Conservation (phyloP, 2,113 vertebrate species). For the Sturnira hondurensis region DNA sequence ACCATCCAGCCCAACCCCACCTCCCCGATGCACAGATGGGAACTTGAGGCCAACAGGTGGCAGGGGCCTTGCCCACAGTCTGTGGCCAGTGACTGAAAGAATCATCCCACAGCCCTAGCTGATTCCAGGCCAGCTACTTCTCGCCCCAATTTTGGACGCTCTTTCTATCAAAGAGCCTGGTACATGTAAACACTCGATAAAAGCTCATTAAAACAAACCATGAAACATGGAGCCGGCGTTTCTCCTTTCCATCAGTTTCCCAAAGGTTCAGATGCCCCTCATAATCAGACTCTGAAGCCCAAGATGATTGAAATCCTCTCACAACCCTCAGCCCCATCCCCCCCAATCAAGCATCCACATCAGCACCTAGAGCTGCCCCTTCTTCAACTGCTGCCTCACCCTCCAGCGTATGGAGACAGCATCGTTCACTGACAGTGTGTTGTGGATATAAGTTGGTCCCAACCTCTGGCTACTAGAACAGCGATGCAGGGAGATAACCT, state of each 20-base stretch:
- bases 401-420: accelerated
- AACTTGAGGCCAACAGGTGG: background rate
- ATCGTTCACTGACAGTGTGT: accelerated
- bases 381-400: background rate
- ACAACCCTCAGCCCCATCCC: accelerated
- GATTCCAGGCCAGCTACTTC: background rate
- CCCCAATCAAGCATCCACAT: accelerated
- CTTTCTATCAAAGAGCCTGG: too few species aligned
- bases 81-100: background rate
- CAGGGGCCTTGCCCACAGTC: background rate
- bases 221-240: background rate
- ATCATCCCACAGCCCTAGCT: background rate
- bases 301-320: accelerated
- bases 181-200: too few species aligned
- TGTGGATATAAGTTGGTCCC: background rate
- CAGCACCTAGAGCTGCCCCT: background rate
- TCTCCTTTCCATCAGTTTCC: background rate
- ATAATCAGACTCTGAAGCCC: accelerated
- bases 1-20: accelerated
- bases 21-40: background rate
- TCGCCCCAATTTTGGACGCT: accelerated
- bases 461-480: background rate
- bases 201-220: background rate
- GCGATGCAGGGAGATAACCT: background rate
- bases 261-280: background rate